These are phyloP conservation scores for Pimpla rufipes DNA, from an alignment of 2,888 invertebrate genomes.

Conservation along the genomic window DNA sequence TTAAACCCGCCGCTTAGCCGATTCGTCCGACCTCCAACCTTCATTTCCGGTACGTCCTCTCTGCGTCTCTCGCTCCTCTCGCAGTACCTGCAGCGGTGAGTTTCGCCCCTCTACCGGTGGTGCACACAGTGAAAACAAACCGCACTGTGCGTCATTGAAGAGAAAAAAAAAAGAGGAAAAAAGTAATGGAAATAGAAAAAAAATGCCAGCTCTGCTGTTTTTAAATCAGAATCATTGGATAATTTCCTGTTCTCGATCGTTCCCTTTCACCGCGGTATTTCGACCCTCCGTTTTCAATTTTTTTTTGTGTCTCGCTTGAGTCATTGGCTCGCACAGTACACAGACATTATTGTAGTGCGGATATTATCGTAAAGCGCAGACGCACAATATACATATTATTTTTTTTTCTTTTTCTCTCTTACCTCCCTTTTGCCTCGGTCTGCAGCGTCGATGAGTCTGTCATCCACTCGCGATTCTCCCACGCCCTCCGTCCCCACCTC, in stretches of 20 bases:
- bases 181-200: neutral
- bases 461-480: conserved; percentile 25
- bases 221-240: conserved; percentile 43
- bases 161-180: conserved; percentile 14
- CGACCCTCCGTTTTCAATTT: neutral
- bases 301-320: conserved; percentile 47
- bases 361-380: conserved; percentile 24
- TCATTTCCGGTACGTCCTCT: conserved; percentile 68
- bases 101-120: neutral
- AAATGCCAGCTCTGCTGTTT: conserved; percentile 13
- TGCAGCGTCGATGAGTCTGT: conserved; percentile 33
- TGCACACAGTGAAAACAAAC: conserved; percentile 10
- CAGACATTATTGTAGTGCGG: neutral
- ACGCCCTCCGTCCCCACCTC: neutral
- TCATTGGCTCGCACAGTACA: conserved; percentile 36
- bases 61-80: conserved; percentile 14
- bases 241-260: conserved; percentile 29
- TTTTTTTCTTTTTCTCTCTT: neutral
- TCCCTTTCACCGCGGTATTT: neutral
- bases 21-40: conserved; percentile 65
- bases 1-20: conserved; percentile 75
- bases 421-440: conserved; percentile 19
- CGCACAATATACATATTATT: conserved; percentile 29
- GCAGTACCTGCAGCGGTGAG: neutral
- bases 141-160: conserved; percentile 4